Evolutionary conservation across 1,140 invertebrate genomes (phyloP), one percentile per base, ranked within the genome.

Genomic region (Drosophila ironensis): DNA sequence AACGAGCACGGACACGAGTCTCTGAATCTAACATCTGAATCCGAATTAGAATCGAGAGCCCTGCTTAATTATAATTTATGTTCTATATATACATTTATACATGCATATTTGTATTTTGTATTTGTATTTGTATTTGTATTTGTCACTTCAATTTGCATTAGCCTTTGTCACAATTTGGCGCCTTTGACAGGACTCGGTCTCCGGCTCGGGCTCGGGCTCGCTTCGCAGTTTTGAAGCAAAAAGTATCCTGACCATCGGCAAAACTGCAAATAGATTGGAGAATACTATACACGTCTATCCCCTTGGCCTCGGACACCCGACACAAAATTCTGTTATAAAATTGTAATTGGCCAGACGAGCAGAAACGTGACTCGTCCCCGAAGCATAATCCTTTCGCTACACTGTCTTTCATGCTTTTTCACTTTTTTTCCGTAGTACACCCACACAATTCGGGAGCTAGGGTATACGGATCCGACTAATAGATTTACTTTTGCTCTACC

Each of bases 101-200:
- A 9, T 33, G 14, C 4, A 33, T 2, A 33, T 33, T 33, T 11
- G n/a, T n/a, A n/a, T n/a, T n/a, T n/a, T n/a, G n/a, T n/a, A 67
- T 40, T 67, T 67, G 25, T 44, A 67, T 64, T 67, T 67, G 63
- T 63, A 68, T 68, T 60, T 19, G 19, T n/a, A 33, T 48, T 48
- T 68, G 61, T 68, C 66, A 69, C 51, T 69, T 69, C 38, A 47
- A 69, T 68, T 69, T 69, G 67, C 67, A 70, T 70, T 63, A 35
- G 24, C 59, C 56, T 38, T 70, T 50, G 52, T 50, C 53, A 45
- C 27, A 7, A 37, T 16, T 37, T 37, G n/a, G 5, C 33, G 12
- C 12, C 27, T 54, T 35, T 45, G 28, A 41, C 16, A 22, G 30
- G 16, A 33, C 28, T 33, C 28, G 20, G 14, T 22, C 11, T 2